These are phyloP conservation scores for Cosmopolites sordidus DNA, from an alignment of 2,888 invertebrate genomes.

Conservation along the genomic window DNA sequence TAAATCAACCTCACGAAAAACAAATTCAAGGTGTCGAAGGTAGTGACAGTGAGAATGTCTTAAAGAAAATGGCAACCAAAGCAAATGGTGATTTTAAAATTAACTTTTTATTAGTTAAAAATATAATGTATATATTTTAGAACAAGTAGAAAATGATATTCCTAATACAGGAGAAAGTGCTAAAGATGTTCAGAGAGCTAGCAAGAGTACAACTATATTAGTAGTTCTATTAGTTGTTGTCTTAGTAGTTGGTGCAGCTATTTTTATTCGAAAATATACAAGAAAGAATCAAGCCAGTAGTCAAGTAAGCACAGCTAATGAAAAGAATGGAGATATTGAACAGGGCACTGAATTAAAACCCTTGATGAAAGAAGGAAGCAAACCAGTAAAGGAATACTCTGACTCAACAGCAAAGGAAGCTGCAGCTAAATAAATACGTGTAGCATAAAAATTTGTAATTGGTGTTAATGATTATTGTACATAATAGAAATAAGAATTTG, in stretches of 20 bases:
- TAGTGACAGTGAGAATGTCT: constrained; percentile 23
- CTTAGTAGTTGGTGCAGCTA: constrained; percentile 53
- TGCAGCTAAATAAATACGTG: no score
- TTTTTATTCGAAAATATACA: constrained; percentile 57
- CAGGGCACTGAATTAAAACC: constrained; percentile 41
- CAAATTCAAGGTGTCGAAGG: constrained; percentile 6
- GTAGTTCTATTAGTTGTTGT: constrained; percentile 54
- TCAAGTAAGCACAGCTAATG: constrained; percentile 17
- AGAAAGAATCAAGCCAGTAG: constrained; percentile 36
- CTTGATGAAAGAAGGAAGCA: constrained; percentile 32
- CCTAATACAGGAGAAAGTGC: constrained; percentile 28
- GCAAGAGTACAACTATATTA: constrained; percentile 39
- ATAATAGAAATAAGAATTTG: no score
- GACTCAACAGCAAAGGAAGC: no score
- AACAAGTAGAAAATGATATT: constrained; percentile 28
- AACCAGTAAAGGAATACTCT: not conserved
- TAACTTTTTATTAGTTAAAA: no score
- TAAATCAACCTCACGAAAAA: constrained; percentile 9
- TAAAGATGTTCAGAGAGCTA: constrained; percentile 17
- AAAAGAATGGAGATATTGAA: constrained; percentile 28
- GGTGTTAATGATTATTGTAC: no score
- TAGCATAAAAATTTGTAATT: no score
- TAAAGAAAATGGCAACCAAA: constrained; percentile 21
- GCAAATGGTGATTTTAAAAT: constrained; percentile 13
- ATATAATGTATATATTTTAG: not conserved